Base-by-base conservation (phyloP, 2,888 invertebrate genomes). In the Drosophila quinaria region DNA sequence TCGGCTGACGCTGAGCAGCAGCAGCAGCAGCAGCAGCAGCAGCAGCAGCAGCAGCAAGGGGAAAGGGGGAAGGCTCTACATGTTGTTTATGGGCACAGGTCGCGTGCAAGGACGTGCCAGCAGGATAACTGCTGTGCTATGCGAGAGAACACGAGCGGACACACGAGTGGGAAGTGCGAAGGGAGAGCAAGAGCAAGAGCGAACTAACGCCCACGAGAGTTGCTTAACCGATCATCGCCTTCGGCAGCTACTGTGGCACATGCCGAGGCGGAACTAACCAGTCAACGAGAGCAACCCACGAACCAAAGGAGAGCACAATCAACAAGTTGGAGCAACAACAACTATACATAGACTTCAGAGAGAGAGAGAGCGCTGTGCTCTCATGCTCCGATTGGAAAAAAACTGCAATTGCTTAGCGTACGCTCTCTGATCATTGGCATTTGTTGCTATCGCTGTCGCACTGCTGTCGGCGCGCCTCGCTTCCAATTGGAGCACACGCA, bases 381-480 rank as follows among this genome's bases (percentile, higher is more conserved):
- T 64, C 55, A 29, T 84, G 90, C 90, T 87, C 91, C 78, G 76
- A 90, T 91, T 91, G 91, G 91, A 91, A 91, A 82, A 91, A 91
- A 82, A 87, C 73, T 85, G 90, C 91, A 87, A 84, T 89, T 22
- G 42, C 42, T 22, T 22, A 22, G 22, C 2, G 22, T 2, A 31
- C 52, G 47, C 63, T 49, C 41, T 39, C 55, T 9, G 22, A 50
- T 41, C 44, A 25, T 44, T 19, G 17, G 29, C 41, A 19, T n/a
- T 17, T 22, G 31, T 64, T 19, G 46, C 67, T 54, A 8, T 72
- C 78, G 71, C 78, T 33, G 42, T 85, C 64, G 19, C 52, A 15
- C 70, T 35, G 37, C 63, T 29, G 19, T 15, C 2, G 19, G 42
- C 39, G 39, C 47, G 10, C 58, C 52, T 29, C 58, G 47, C 80